Evolutionary conservation across 2,888 invertebrate genomes (phyloP).

Genomic region (Chalcosyrphus nemorum): DNA sequence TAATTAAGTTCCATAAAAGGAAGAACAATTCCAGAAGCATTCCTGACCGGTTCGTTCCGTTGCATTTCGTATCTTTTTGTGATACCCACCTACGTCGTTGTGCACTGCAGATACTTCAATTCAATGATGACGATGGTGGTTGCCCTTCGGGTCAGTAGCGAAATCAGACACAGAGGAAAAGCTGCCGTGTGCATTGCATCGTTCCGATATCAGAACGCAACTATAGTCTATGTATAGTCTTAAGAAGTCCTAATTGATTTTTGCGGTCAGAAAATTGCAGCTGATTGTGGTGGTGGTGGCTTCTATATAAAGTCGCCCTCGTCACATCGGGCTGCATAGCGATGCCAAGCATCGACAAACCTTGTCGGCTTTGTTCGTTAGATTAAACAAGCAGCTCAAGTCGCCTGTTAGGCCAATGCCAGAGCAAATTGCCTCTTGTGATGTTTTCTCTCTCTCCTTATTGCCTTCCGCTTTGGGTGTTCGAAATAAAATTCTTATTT

Average conservation of each 20-base stretch:
- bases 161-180: slow-evolving; percentile 26
- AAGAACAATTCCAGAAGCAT: slow-evolving; percentile 62
- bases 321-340: background rate
- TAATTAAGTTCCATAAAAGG: slow-evolving; percentile 68
- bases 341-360: slow-evolving; percentile 36
- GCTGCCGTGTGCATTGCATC: slow-evolving; percentile 25
- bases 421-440: slow-evolving; percentile 63
- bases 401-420: slow-evolving; percentile 60
- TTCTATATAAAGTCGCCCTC: slow-evolving; percentile 7
- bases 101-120: slow-evolving; percentile 35
- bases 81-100: slow-evolving; percentile 52
- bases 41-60: slow-evolving; percentile 5
- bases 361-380: slow-evolving; percentile 64
- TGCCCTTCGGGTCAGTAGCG: slow-evolving; percentile 55
- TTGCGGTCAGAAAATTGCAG: slow-evolving; percentile 65
- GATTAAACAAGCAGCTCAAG: slow-evolving; percentile 47
- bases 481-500: slow-evolving; percentile 71
- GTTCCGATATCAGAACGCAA: slow-evolving; percentile 34
- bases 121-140: slow-evolving; percentile 54
- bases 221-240: too few relatives aligned
- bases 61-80: slow-evolving; percentile 49
- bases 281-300: slow-evolving; percentile 56
- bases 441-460: slow-evolving; percentile 27
- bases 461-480: slow-evolving; percentile 58
- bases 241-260: slow-evolving; percentile 69